Evolutionary conservation across 2,888 invertebrate genomes (phyloP).

Genomic region (Brachycybe producta): DNA sequence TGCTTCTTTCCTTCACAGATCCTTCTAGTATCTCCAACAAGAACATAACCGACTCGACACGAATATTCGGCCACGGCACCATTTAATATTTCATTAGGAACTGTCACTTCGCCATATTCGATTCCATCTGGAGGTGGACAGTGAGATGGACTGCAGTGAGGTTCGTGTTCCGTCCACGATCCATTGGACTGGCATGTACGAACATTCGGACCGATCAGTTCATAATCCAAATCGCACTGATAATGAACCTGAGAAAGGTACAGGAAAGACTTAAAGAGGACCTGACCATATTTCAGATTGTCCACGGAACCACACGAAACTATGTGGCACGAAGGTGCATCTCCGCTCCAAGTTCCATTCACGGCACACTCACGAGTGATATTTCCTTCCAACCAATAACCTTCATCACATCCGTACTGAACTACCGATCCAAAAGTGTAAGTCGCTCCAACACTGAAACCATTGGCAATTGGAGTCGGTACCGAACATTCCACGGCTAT

Average conservation of each 20-base stretch:
- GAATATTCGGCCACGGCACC: conserved; percentile 18
- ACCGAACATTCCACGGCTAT: conserved; percentile 27
- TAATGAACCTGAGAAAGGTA: conserved; percentile 22
- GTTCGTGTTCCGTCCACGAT: conserved; percentile 28
- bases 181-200: conserved; percentile 28
- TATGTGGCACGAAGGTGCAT: conserved; percentile 23
- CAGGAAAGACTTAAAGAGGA: conserved; percentile 15
- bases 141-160: conserved; percentile 27
- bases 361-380: conserved; percentile 26
- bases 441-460: conserved; percentile 18
- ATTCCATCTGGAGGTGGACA: conserved; percentile 24
- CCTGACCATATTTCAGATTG: conserved; percentile 20
- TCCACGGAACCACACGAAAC: conserved; percentile 23
- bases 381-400: conserved; percentile 28
- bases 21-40: conserved; percentile 6
- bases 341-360: conserved; percentile 27
- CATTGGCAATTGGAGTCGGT: conserved; percentile 26
- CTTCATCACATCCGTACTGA: conserved; percentile 26
- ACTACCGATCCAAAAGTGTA: conserved; percentile 15
- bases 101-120: background rate
- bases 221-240: conserved; percentile 27
- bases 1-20: conserved; percentile 26
- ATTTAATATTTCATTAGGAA: background rate
- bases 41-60: conserved; percentile 20
- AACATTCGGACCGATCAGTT: conserved; percentile 23